Conservation (phyloP, 2,797 vertebrate species). For the Hydrolagus colliei region DNA sequence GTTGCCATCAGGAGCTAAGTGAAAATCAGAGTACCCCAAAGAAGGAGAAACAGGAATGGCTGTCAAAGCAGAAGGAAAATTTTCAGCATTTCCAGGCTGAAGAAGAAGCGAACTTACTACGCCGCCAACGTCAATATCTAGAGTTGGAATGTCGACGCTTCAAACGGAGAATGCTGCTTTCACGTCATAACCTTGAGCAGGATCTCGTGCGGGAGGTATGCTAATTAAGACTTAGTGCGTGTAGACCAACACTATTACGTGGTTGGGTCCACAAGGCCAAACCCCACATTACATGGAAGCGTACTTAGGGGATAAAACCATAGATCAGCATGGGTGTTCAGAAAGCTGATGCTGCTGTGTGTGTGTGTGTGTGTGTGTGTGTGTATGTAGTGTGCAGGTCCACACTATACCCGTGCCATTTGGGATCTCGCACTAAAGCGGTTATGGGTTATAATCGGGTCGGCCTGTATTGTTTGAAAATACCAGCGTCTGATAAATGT, state of each 20-base stretch:
- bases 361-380: neutral
- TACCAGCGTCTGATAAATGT: too few species aligned
- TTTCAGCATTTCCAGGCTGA: slow-evolving; percentile 97
- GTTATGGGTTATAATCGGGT: too few species aligned
- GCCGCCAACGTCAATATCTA: slow-evolving; percentile 88
- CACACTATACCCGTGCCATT: too few species aligned
- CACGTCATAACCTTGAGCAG: slow-evolving; percentile 88
- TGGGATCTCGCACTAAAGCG: too few species aligned
- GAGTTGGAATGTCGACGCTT: slow-evolving; percentile 93
- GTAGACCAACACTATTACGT: too few species aligned
- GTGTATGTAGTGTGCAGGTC: too few species aligned
- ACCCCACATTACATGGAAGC: too few species aligned
- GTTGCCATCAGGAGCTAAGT: slow-evolving; percentile 73
- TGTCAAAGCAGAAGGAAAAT: slow-evolving; percentile 97
- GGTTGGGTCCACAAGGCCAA: too few species aligned
- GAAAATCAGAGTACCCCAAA: slow-evolving; percentile 98
- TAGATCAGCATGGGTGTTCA: slow-evolving; percentile 24
- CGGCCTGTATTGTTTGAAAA: too few species aligned
- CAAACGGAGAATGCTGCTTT: slow-evolving; percentile 89
- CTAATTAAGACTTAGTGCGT: neutral
- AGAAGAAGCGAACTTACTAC: slow-evolving; percentile 89
- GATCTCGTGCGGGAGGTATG: slow-evolving; percentile 87
- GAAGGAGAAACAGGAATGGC: slow-evolving; percentile 98
- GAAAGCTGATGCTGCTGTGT: slow-evolving; percentile 22
- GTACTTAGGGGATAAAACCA: too few species aligned